Percentiles rank a stretch among this genome's conserved stretches.
phyloP scores from a whole-genome alignment of 2,797 vertebrate genomes.

The Hapalemur alaotrensis region DNA sequence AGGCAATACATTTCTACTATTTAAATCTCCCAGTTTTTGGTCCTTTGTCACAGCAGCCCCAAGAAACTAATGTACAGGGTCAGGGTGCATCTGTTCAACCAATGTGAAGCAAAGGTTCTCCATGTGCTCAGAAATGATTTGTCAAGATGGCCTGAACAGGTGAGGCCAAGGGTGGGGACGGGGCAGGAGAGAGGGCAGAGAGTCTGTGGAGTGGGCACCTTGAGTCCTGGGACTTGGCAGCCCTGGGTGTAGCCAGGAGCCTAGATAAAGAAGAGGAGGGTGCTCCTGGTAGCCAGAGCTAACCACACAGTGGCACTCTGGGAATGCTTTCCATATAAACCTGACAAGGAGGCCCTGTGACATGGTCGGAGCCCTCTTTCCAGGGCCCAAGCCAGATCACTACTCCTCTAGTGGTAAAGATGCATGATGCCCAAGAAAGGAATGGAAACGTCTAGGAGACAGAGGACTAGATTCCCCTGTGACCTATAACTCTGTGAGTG shows the following conservation, averaged over 20 bases:
- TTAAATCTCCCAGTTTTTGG: neutral
- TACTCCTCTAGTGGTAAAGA: neutral
- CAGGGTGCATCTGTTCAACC: neutral
- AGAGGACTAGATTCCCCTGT: neutral
- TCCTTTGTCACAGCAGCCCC: neutral
- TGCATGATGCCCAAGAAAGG: neutral
- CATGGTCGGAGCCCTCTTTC: neutral
- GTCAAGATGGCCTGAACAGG: neutral
- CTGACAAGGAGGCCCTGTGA: neutral
- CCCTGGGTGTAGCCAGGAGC: neutral
- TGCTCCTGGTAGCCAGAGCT: neutral
- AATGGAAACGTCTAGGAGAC: neutral
- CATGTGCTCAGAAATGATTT: neutral
- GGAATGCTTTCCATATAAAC: neutral
- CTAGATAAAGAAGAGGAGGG: neutral
- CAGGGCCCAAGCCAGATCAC: neutral
- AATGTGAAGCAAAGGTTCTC: neutral
- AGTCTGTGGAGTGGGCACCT: neutral
- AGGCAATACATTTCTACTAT: neutral
- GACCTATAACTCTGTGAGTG: neutral
- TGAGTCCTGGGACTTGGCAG: neutral
- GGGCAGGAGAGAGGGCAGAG: neutral
- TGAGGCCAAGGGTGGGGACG: neutral
- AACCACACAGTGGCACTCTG: rapidly evolving
- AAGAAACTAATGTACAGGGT: neutral